Evolutionary conservation across 2,113 vertebrate genomes (phyloP).

Genomic region (Corythaixoides concolor): DNA sequence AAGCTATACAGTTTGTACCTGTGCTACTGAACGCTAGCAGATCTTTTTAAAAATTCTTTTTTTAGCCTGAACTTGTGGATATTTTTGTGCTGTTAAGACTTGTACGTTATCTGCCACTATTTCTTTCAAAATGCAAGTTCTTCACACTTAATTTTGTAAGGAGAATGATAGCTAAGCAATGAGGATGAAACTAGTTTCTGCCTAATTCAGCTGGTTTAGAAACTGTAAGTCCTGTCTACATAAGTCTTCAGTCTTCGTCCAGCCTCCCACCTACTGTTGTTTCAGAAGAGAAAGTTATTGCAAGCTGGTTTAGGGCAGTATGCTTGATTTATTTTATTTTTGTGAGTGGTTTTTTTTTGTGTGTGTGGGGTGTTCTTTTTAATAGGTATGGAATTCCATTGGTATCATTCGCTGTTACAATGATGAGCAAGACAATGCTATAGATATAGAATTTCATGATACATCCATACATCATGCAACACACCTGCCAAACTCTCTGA

Average conservation of each 20-base stretch:
- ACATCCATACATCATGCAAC: conserved; percentile 91
- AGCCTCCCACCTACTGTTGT: not conserved
- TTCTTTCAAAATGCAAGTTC: not conserved
- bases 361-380: not conserved
- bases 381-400: conserved; percentile 93
- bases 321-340: not conserved
- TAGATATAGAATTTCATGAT: conserved; percentile 96
- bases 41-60: not conserved
- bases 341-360: not conserved
- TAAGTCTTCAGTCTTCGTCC: not conserved
- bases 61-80: not conserved
- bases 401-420: conserved; percentile 94
- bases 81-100: not conserved
- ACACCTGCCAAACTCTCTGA: conserved; percentile 89
- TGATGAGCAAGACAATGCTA: conserved; percentile 93
- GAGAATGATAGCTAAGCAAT: not conserved
- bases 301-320: not conserved
- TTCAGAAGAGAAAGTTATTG: not conserved
- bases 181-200: not conserved
- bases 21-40: not conserved
- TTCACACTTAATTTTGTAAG: not conserved
- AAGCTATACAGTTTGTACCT: not conserved
- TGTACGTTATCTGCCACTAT: accelerated
- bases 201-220: not conserved
- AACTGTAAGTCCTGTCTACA: not conserved